Conservation (phyloP, 2,888 invertebrate species). For the Metacarcinus magister region DNA sequence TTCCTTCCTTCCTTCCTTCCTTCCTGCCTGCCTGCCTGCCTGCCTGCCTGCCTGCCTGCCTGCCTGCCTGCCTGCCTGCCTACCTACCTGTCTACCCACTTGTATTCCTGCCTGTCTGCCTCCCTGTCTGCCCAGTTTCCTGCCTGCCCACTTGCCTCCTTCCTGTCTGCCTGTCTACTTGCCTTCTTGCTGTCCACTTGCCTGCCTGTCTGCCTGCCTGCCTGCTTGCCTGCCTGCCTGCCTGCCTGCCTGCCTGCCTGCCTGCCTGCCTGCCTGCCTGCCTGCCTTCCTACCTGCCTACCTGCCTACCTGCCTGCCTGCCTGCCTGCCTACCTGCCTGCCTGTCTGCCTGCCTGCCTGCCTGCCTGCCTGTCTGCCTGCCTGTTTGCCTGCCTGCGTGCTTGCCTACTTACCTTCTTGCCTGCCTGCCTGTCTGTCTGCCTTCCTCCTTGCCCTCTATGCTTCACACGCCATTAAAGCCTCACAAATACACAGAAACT, state of each 20-base stretch:
- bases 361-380: not conserved
- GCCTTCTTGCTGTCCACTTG: too few species aligned
- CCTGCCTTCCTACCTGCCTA: not conserved
- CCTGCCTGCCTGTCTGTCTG: not conserved
- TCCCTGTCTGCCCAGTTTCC: not conserved
- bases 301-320: not conserved
- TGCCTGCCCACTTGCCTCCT: too few species aligned
- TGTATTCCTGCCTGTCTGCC: not conserved
- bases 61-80: not conserved
- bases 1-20: too few species aligned
- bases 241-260: not conserved
- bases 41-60: not conserved
- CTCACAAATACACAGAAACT: not conserved
- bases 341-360: not conserved
- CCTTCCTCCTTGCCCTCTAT: not conserved
- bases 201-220: not conserved
- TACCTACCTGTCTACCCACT: not conserved
- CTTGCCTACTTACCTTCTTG: not conserved
- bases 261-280: not conserved
- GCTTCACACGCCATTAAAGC: slow-evolving; percentile 7
- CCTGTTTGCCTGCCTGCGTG: not conserved
- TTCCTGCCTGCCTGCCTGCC: not conserved
- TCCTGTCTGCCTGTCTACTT: not conserved
- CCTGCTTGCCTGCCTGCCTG: not conserved
- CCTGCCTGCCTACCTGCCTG: not conserved